Conservation (phyloP, 2,113 vertebrate genomes). For the Corythaeola cristata region DNA sequence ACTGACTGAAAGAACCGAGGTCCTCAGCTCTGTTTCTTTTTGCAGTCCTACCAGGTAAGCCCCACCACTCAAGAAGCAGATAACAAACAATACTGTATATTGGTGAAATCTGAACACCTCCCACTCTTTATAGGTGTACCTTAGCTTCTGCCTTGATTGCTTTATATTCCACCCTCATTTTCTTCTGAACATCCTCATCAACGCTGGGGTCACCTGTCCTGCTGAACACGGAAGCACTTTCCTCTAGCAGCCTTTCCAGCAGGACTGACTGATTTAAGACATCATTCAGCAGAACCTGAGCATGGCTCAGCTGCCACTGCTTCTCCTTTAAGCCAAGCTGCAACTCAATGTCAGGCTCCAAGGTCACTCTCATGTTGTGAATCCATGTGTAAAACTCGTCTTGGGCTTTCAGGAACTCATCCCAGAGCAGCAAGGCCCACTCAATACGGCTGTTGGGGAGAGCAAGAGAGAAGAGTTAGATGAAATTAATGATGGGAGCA, state of each 20-base stretch:
- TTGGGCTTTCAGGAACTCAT: constrained; percentile 88
- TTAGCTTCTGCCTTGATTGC: constrained; percentile 79
- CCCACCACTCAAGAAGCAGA: not conserved
- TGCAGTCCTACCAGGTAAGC: not conserved
- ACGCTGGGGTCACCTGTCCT: constrained; percentile 89
- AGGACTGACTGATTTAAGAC: constrained; percentile 79
- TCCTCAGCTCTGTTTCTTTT: not conserved
- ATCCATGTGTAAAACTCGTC: constrained; percentile 89
- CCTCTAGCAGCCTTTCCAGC: constrained; percentile 88
- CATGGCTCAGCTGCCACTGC: constrained; percentile 89
- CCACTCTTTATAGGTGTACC: constrained; percentile 70
- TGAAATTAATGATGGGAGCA: not conserved
- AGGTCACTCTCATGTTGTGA: constrained; percentile 74
- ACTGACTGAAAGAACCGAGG: not conserved
- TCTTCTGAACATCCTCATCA: constrained; percentile 80
- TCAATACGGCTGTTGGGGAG: constrained; percentile 87
- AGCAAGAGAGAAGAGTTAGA: not conserved
- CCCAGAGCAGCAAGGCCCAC: constrained; percentile 98
- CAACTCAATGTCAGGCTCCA: constrained; percentile 83
- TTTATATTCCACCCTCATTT: constrained; percentile 82
- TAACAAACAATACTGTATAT: not conserved
- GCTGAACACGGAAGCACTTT: constrained; percentile 82
- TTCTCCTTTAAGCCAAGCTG: constrained; percentile 91
- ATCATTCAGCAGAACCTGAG: constrained; percentile 82
- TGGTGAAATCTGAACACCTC: not conserved